Conservation (phyloP, 1,140 invertebrate species). For the Drepana arcuata region DNA sequence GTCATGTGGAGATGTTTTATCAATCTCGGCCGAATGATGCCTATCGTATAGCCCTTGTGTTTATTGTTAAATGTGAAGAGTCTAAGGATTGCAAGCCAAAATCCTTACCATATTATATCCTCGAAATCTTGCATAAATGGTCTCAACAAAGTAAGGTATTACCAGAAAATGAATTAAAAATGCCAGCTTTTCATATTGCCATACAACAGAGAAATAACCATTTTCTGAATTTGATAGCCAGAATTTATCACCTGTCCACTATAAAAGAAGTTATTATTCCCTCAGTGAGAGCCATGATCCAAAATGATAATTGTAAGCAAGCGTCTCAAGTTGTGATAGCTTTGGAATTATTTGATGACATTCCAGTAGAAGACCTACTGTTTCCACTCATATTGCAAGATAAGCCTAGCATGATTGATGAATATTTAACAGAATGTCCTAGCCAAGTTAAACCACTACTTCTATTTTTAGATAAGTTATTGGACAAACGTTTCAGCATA, state of each 20-base stretch:
- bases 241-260: constrained; percentile 42
- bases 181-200: constrained; percentile 54
- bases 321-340: constrained; percentile 77
- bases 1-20: constrained; percentile 36
- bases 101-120: constrained; percentile 48
- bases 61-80: constrained; percentile 52
- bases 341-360: constrained; percentile 76
- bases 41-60: constrained; percentile 37
- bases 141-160: constrained; percentile 16
- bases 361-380: constrained; percentile 77
- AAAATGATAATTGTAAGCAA: constrained; percentile 60
- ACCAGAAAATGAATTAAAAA: constrained; percentile 39
- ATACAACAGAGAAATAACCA: constrained; percentile 46
- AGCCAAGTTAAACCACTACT: constrained; percentile 75
- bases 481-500: constrained; percentile 57
- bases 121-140: constrained; percentile 52
- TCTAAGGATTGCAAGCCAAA: constrained; percentile 61
- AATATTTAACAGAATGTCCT: constrained; percentile 75
- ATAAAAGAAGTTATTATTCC: constrained; percentile 49
- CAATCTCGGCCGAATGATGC: constrained; percentile 31
- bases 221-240: constrained; percentile 44
- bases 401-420: constrained; percentile 77
- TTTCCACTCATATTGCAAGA: constrained; percentile 83
- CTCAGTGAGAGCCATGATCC: constrained; percentile 49
- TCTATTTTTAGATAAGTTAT: constrained; percentile 76